phyloP scores from a whole-genome alignment of 2,797 vertebrate genomes.

The Hylomyscus alleni region DNA sequence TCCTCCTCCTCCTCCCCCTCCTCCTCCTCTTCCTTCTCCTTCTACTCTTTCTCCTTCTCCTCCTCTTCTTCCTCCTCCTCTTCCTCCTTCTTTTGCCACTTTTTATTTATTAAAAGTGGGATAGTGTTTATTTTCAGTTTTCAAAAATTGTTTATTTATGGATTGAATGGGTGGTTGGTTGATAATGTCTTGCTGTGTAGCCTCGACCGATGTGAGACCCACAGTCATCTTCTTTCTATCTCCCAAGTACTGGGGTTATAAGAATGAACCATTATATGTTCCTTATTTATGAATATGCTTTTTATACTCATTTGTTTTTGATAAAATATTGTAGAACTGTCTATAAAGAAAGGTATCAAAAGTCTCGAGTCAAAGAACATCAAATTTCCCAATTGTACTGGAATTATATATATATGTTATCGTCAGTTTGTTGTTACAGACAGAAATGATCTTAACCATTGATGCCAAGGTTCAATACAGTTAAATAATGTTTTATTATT shows the following conservation, averaged over 20 bases:
- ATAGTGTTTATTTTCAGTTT: constrained; percentile 40
- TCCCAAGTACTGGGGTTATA: background rate
- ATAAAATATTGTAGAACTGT: background rate
- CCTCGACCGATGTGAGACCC: background rate
- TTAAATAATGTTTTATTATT: background rate
- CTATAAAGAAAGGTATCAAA: constrained; percentile 57
- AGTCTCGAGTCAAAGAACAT: constrained; percentile 43
- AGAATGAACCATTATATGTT: no score
- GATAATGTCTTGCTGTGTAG: background rate
- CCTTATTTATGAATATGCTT: background rate
- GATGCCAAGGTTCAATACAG: constrained; percentile 23
- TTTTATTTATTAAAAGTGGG: constrained; percentile 4
- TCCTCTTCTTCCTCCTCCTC: no score
- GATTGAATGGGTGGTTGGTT: background rate
- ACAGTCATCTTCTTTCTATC: background rate
- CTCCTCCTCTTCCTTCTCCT: no score
- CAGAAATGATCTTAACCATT: background rate
- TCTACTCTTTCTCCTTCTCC: accelerated
- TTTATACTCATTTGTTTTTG: constrained; percentile 59
- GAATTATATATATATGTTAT: constrained; percentile 13
- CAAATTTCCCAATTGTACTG: background rate
- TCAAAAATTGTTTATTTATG: background rate
- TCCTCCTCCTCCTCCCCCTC: no score
- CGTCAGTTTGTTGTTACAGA: background rate
- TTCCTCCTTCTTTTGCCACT: background rate